Evolutionary conservation across 1,140 invertebrate genomes (phyloP).

Genomic region (Spodoptera litura): DNA sequence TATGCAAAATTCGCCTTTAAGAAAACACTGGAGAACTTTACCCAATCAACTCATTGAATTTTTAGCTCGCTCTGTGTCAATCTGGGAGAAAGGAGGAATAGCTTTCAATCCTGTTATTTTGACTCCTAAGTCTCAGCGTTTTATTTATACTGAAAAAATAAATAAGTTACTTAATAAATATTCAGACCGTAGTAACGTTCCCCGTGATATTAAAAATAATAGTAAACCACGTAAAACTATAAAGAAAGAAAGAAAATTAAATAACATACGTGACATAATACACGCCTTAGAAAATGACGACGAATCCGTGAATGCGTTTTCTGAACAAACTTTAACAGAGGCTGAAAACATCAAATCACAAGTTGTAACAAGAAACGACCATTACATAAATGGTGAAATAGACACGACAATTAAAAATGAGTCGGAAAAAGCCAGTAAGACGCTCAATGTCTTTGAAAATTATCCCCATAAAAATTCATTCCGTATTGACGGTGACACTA

Average conservation of each 20-base stretch:
- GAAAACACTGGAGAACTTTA: slow-evolving; percentile 65
- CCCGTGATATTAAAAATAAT: neutral
- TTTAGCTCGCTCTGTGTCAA: slow-evolving; percentile 69
- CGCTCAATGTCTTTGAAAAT: neutral
- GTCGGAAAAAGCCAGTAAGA: neutral
- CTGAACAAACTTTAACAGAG: slow-evolving; percentile 62
- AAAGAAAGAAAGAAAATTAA: slow-evolving; percentile 57
- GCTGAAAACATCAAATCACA: slow-evolving; percentile 59
- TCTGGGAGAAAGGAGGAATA: slow-evolving; percentile 81
- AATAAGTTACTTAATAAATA: slow-evolving; percentile 61
- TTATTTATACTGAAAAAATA: slow-evolving; percentile 69
- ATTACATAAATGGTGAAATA: slow-evolving; percentile 17
- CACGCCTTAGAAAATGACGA: slow-evolving; percentile 65
- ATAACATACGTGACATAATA: slow-evolving; percentile 81
- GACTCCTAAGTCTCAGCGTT: slow-evolving; percentile 60
- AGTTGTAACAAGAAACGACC: slow-evolving; percentile 24
- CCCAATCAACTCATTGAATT: slow-evolving; percentile 70
- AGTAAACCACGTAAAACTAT: neutral
- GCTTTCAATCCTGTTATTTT: slow-evolving; percentile 73
- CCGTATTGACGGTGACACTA: neutral
- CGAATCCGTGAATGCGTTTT: slow-evolving; percentile 37
- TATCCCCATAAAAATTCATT: neutral
- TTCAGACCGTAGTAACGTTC: neutral
- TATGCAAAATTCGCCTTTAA: slow-evolving; percentile 70
- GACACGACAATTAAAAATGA: slow-evolving; percentile 6